Evolutionary conservation across 2,888 invertebrate genomes (phyloP).

Genomic region (Ormia ochracea): DNA sequence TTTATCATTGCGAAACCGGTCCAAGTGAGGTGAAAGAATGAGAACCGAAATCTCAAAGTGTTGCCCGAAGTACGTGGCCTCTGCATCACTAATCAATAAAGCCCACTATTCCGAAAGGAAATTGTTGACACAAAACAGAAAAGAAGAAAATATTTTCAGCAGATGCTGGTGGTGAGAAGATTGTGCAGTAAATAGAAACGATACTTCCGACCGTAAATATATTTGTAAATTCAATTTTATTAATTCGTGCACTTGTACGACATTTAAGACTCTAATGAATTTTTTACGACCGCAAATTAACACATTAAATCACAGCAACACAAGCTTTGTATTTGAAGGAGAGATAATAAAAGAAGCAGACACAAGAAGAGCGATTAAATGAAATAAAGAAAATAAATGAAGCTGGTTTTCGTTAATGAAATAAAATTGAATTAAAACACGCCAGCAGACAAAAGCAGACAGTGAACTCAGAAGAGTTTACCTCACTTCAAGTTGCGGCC

Average conservation of each 20-base stretch:
- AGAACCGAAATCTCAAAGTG: no score
- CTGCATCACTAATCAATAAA: no score
- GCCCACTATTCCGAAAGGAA: no score
- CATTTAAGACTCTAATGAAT: slow-evolving; percentile 27
- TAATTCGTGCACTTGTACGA: background rate
- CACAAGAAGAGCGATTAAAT: background rate
- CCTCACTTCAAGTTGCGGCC: background rate
- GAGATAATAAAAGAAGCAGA: background rate
- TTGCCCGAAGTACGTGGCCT: no score
- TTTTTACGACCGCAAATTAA: slow-evolving; percentile 35
- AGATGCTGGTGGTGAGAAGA: no score
- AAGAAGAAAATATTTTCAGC: no score
- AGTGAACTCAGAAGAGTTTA: slow-evolving; percentile 5
- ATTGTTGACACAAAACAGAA: no score
- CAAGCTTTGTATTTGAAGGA: background rate
- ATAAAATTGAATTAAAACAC: slow-evolving; percentile 39
- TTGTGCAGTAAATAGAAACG: no score
- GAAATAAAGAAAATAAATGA: slow-evolving; percentile 17
- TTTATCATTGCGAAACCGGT: no score
- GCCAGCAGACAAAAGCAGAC: slow-evolving; percentile 26
- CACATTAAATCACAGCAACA: slow-evolving; percentile 27
- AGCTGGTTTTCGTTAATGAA: slow-evolving; percentile 23
- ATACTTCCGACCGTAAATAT: no score
- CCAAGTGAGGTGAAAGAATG: no score
- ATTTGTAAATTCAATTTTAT: background rate